A percentile compares a stretch with the other conserved stretches of the same genome.
Conservation (phyloP, 2,113 vertebrate species). For the Pseudorectes ferrugineus region DNA sequence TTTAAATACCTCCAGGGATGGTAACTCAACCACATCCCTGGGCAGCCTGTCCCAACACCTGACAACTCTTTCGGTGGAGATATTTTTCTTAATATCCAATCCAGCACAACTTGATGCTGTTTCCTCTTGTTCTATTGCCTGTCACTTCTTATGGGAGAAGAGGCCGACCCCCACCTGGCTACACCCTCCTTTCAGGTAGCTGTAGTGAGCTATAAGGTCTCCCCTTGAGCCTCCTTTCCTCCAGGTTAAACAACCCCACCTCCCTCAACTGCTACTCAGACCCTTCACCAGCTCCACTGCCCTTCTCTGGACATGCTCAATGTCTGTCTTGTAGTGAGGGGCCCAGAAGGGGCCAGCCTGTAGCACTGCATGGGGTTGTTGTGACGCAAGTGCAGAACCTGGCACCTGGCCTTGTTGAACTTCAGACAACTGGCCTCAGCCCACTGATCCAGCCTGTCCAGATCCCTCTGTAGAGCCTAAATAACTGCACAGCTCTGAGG, state of each 20-base stretch:
- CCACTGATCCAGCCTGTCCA: neutral
- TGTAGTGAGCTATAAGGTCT: rapidly evolving
- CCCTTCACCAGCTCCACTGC: neutral
- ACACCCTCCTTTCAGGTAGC: neutral
- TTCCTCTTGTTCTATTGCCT: neutral
- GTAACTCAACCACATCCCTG: neutral
- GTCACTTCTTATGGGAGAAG: neutral
- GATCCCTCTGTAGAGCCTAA: neutral
- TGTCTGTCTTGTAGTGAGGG: neutral
- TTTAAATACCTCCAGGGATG: neutral
- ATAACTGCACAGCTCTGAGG: neutral
- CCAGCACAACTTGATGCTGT: neutral
- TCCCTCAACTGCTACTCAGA: neutral
- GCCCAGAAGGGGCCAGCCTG: neutral
- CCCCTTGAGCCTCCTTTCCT: neutral
- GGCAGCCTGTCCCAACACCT: neutral
- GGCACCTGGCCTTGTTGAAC: neutral
- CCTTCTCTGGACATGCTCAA: neutral
- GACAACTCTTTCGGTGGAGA: neutral
- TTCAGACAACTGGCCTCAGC: neutral
- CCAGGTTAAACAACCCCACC: neutral
- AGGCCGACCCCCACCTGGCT: rapidly evolving
- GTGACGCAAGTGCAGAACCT: neutral
- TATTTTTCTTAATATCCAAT: neutral
- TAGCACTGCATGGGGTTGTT: rapidly evolving